A percentile compares a stretch with the other conserved stretches of the same genome.
These are phyloP conservation scores for Pongo pygmaeus DNA, from an alignment of 2,113 vertebrate species.

Conservation along the genomic window DNA sequence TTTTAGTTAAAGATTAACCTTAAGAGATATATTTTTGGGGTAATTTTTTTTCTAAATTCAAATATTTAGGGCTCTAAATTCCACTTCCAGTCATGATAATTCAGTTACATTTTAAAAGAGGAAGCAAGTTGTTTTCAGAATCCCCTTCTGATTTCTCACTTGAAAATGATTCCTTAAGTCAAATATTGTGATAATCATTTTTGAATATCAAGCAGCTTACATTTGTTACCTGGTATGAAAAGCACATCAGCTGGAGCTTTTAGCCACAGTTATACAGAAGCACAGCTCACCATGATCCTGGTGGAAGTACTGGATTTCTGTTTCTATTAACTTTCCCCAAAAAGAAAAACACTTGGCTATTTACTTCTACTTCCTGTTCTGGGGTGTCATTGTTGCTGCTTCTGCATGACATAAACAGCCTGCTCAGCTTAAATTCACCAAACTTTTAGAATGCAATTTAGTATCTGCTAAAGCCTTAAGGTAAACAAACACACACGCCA, in stretches of 20 bases:
- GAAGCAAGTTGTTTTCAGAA: background rate
- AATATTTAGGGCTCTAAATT: background rate
- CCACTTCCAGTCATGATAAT: background rate
- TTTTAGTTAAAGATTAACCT: background rate
- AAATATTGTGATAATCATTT: constrained; percentile 2
- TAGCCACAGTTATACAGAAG: background rate
- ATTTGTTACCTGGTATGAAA: background rate
- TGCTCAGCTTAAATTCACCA: constrained; percentile 65
- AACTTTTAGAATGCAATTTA: constrained; percentile 73
- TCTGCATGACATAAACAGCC: constrained; percentile 42
- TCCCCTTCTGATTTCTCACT: background rate
- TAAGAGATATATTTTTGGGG: background rate
- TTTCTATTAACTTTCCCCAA: constrained; percentile 35
- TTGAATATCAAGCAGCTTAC: background rate
- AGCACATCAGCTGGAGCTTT: background rate
- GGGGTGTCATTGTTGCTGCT: constrained; percentile 38
- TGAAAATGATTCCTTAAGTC: background rate
- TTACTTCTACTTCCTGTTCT: constrained; percentile 26
- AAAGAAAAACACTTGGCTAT: constrained; percentile 8
- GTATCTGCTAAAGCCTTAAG: constrained; percentile 72
- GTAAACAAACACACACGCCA: constrained; percentile 66
- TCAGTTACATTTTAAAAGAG: background rate
- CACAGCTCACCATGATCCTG: background rate
- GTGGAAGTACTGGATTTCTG: constrained; percentile 11
- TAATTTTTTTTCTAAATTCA: background rate